Evolutionary conservation across 2,888 invertebrate species (phyloP), one percentile per base, ranked within the genome.

Genomic region (Pollenia angustigena): DNA sequence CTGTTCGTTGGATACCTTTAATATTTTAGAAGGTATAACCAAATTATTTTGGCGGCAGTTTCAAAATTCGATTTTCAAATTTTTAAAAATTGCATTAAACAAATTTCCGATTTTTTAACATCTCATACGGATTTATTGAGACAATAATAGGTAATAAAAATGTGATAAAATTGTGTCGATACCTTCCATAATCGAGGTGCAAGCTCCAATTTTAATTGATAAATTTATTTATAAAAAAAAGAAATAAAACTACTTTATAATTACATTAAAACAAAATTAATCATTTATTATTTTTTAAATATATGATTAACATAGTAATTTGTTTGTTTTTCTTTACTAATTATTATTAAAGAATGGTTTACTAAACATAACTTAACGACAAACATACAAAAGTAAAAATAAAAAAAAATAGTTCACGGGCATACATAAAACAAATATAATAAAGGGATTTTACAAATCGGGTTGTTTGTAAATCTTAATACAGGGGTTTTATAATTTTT

Each of bases 391-490:
- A 75, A 60, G 44, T 12, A 18, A 68, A 75, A 60, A 40, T 18
- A 54, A 62, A 78, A 66, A 78, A 66, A 71, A 69, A 50, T 80
- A 68, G 66, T 56, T 83, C 71, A 76, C 80, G 83, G 81, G 76
- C 75, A 71, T 72, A 62, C 42, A 78, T 60, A 81, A 79, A 44
- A 86, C 48, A 69, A 76, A 69, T 69, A 74, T 11, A 44, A 58
- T 62, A 62, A 54, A 52, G 23, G 23, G 58, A 78, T 69, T 78
- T 69, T 82, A 79, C 64, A 82, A 79, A 69, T 56, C 62, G 54
- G 48, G 12, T 32, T 32, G 14, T 60, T 76, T 87, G 62, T 64
- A 81, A 74, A 75, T 56, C 50, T 76, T 83, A 76, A 71, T 66
- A 69, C 23, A 58, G 46, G 66, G 12, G 42, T 14, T 82, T 0